Evolutionary conservation across 2,113 vertebrate species (phyloP), one percentile per base, ranked within the genome.

Genomic region (Rousettus leschenaultii): DNA sequence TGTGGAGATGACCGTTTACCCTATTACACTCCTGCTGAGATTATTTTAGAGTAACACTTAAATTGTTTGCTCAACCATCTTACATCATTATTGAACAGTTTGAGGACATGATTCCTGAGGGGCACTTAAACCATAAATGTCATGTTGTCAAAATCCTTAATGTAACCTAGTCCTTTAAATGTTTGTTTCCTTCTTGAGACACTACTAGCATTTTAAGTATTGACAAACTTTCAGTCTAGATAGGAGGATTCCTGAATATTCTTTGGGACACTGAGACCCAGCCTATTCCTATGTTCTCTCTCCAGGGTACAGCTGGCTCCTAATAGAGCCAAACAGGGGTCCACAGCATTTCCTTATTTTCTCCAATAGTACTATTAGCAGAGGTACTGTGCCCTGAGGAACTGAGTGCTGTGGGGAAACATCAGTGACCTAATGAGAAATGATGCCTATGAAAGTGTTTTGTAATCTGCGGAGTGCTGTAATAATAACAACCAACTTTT

Each of bases 91-190:
- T 40, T 43, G 40, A 97, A 97, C 18, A 92, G 74, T 19, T 28
- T 75, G 33, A 92, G 30, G 73, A 55, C 38, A 22, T 28, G 28
- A 91, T 91, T 93, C 48, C 86, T 28, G 1, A 21, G 13, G 0
- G 26, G 59, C 66, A 86, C 18, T 89, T 86, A 96, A 96, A 16
- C n/a, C 53, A 86, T 83, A 74, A 84, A 89, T n/a, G 87, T 22
- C 28, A 55, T n/a, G 3, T 18, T 90, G 13, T 97, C 30, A 94
- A 86, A 95, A 95, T 61, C 51, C 22, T 96, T 57, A 73, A 19
- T 38, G 18, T 35, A n/a, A 89, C 73, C 33, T 71, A 40, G 59
- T 45, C 8, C 59, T 79, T 66, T 66, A 92, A 97, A 93, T 59
- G 21, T 3, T 68, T 83, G 35, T 63, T 96, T 53, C 24, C 35